Percentiles rank a stretch among this genome's conserved stretches.
Evolutionary conservation across 2,113 vertebrate genomes (phyloP).

Genomic region (Trogon surrucura): DNA sequence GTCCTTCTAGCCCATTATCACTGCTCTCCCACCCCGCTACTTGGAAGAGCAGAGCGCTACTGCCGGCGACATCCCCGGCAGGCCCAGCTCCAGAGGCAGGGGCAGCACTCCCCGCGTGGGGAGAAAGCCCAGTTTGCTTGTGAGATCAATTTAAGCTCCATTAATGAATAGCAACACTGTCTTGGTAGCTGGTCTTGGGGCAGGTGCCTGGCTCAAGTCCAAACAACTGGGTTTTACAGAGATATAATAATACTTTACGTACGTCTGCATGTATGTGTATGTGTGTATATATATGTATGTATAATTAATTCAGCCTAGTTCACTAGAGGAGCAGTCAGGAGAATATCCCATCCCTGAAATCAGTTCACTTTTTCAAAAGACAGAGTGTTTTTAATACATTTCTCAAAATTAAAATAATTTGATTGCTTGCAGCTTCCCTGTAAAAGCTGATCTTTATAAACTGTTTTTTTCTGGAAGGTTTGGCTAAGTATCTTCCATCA

Average conservation of each 20-base stretch:
- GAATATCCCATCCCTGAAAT: neutral
- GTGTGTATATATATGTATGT: fast-evolving
- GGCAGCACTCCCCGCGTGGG: neutral
- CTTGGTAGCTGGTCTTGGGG: neutral
- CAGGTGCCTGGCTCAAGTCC: neutral
- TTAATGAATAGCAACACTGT: neutral
- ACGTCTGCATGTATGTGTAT: fast-evolving
- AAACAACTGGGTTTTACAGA: neutral
- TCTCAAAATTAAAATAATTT: neutral
- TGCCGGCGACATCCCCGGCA: neutral
- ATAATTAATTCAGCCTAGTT: neutral
- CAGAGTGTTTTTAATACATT: neutral
- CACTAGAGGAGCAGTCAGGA: neutral
- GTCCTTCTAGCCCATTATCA: neutral
- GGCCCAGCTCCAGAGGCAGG: neutral
- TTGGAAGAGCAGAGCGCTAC: neutral
- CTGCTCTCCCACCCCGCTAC: neutral
- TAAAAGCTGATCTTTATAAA: neutral
- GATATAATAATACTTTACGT: fast-evolving
- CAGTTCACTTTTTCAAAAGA: neutral
- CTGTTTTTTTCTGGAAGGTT: neutral
- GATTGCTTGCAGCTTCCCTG: neutral
- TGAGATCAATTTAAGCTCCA: neutral
- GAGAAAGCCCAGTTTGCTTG: neutral
- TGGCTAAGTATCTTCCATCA: neutral